These are phyloP conservation scores for Dicyrtoma fusca DNA, from an alignment of 2,888 invertebrate species.

Conservation along the genomic window DNA sequence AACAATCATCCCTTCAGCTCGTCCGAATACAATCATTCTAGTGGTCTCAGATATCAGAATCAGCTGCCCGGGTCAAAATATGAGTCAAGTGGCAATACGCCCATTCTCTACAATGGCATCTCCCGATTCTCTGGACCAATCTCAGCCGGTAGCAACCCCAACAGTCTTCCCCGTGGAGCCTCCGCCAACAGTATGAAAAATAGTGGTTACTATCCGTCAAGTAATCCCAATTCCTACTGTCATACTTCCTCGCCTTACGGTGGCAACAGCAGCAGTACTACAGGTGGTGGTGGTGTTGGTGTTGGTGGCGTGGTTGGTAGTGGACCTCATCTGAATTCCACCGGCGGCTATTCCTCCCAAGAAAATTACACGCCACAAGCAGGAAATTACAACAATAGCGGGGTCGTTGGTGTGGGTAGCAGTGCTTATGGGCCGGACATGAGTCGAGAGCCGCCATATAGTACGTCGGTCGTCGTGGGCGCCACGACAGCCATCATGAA, in stretches of 20 bases:
- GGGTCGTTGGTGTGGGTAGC: too few species aligned
- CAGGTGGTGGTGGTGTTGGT: not conserved
- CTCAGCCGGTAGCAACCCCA: not conserved
- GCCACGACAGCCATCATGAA: too few species aligned
- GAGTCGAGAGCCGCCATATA: slow-evolving; percentile 16
- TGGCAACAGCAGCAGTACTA: not conserved
- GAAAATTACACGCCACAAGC: slow-evolving; percentile 28
- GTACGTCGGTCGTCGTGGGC: too few species aligned
- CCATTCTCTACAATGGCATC: slow-evolving; percentile 26
- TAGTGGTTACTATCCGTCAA: slow-evolving; percentile 14
- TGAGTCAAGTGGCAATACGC: slow-evolving; percentile 32
- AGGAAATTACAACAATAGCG: not conserved
- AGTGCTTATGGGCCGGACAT: slow-evolving; percentile 25
- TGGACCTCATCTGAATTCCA: not conserved
- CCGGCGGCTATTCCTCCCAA: slow-evolving; percentile 8
- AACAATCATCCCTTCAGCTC: slow-evolving; percentile 10
- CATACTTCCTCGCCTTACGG: not conserved
- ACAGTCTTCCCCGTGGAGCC: slow-evolving; percentile 13
- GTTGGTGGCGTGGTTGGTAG: not conserved
- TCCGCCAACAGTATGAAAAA: not conserved
- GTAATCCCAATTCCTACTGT: slow-evolving; percentile 6
- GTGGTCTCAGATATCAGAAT: slow-evolving; percentile 8
- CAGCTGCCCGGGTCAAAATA: slow-evolving; percentile 22
- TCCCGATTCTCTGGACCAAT: slow-evolving; percentile 22
- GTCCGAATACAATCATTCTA: not conserved